A percentile compares a stretch with the other conserved stretches of the same genome.
phyloP scores from a whole-genome alignment of 2,113 vertebrate species.

The Tragelaphus buxtoni region DNA sequence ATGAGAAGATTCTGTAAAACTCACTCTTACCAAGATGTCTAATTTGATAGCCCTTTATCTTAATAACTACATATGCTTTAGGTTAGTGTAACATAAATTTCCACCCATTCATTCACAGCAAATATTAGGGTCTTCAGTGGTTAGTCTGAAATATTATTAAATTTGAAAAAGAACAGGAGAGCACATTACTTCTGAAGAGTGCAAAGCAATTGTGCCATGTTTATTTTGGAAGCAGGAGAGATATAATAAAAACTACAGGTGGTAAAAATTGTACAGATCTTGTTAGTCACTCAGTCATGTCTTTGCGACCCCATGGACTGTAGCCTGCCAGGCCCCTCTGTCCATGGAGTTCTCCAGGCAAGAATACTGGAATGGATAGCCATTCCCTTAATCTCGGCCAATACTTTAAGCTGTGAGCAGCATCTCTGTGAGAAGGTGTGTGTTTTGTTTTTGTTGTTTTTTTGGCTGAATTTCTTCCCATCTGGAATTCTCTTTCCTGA shows the following conservation, averaged over 20 bases:
- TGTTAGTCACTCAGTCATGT: background rate
- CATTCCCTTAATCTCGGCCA: conserved; percentile 16
- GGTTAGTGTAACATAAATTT: background rate
- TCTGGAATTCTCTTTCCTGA: conserved; percentile 26
- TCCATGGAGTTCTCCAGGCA: background rate
- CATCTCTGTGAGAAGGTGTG: background rate
- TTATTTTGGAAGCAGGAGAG: conserved; percentile 16
- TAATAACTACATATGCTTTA: background rate
- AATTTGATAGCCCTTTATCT: background rate
- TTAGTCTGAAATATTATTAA: conserved; percentile 35
- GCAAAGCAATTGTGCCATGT: background rate
- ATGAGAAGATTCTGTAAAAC: background rate
- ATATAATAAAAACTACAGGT: background rate
- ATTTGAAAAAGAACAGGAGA: background rate
- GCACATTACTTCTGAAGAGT: background rate
- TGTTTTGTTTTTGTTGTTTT: background rate
- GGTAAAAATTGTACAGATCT: background rate
- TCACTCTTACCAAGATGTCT: background rate
- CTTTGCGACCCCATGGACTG: background rate
- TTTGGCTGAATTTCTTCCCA: background rate
- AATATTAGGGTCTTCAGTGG: background rate
- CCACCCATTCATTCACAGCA: background rate
- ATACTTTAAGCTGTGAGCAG: background rate
- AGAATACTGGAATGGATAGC: background rate
- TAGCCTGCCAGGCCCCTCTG: background rate